phyloP scores from a whole-genome alignment of 2,113 vertebrate genomes.

The Ardeotis arabs region DNA sequence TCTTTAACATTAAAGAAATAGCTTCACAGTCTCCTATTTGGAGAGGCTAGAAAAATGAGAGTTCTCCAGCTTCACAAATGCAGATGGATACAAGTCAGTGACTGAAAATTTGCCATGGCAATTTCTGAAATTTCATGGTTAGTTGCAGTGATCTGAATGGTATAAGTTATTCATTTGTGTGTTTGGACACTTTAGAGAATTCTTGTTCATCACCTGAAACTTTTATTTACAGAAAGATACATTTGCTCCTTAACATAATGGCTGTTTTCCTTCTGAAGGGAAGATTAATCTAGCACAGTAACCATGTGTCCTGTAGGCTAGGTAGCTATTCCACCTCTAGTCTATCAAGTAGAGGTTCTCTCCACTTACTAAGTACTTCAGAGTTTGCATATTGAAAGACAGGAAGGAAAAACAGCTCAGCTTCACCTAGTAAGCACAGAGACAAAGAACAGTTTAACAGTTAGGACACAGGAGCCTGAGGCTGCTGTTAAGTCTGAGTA shows the following conservation, averaged over 20 bases:
- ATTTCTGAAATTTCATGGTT: neutral
- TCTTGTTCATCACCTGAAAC: neutral
- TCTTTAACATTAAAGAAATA: neutral
- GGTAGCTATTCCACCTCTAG: neutral
- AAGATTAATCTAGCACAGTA: neutral
- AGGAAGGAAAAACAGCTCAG: neutral
- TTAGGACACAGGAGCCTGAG: neutral
- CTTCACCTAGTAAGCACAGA: neutral
- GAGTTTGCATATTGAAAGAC: neutral
- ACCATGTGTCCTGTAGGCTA: neutral
- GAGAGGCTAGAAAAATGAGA: neutral
- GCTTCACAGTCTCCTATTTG: neutral
- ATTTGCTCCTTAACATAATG: neutral
- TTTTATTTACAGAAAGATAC: neutral
- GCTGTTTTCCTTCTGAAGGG: neutral
- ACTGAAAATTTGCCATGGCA: neutral
- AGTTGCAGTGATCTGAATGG: neutral
- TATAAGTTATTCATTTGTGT: neutral
- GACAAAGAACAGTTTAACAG: neutral
- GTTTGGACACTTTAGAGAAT: neutral
- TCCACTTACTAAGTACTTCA: neutral
- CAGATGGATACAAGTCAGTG: neutral
- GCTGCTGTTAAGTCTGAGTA: neutral
- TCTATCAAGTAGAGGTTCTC: neutral
- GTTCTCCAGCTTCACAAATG: neutral